These are phyloP conservation scores for Psix sp. DNA, from an alignment of 1,140 invertebrate genomes.

Conservation along the genomic window DNA sequence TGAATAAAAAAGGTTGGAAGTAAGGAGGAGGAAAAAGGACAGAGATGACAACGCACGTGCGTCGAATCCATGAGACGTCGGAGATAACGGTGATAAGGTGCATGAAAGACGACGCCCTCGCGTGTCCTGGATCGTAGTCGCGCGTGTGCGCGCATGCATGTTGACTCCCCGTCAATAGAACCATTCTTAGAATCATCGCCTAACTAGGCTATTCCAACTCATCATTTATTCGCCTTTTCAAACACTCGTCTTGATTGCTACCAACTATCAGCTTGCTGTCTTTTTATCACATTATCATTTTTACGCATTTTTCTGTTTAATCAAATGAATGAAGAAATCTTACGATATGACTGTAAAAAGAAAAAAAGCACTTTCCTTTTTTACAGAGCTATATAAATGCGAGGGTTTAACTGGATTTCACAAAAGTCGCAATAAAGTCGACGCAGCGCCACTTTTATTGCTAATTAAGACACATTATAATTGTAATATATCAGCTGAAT, in stretches of 20 bases:
- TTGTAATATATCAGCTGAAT: slow-evolving; percentile 36
- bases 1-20: neutral
- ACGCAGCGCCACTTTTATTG: neutral
- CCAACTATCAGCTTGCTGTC: slow-evolving; percentile 11
- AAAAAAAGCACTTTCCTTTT: too few species aligned
- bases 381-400: too few species aligned
- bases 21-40: neutral
- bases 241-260: slow-evolving; percentile 45
- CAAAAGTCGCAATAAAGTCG: neutral
- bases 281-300: too few species aligned
- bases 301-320: too few species aligned
- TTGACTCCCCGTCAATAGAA: slow-evolving; percentile 43
- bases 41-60: slow-evolving; percentile 32
- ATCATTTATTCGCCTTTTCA: slow-evolving; percentile 41
- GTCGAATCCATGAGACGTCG: slow-evolving; percentile 30
- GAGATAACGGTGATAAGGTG: slow-evolving; percentile 44
- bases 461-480: slow-evolving; percentile 26
- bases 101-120: slow-evolving; percentile 50
- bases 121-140: slow-evolving; percentile 43
- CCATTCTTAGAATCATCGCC: slow-evolving; percentile 44
- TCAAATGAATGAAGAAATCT: too few species aligned
- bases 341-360: too few species aligned
- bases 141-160: slow-evolving; percentile 24
- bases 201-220: slow-evolving; percentile 50
- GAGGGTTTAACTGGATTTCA: neutral